Conservation (phyloP, 2,888 invertebrate species). For the Athripsodes cinereus region DNA sequence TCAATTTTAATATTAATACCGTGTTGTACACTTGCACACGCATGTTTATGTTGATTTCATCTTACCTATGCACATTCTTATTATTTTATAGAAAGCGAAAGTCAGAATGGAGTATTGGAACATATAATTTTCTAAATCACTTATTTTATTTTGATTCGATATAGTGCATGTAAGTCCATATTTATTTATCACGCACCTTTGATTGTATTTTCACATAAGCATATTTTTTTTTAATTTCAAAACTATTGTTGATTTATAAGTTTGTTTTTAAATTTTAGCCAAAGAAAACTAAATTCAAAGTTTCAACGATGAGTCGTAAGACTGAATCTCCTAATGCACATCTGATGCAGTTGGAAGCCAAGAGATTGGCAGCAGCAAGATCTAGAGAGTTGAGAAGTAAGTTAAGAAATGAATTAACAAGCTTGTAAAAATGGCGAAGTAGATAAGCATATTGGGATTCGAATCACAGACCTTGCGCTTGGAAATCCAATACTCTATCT, state of each 20-base stretch:
- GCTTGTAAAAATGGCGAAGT: too few species aligned
- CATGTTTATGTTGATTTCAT: too few species aligned
- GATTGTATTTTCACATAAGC: neutral
- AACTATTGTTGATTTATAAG: too few species aligned
- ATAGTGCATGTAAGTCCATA: neutral
- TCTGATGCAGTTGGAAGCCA: slow-evolving; percentile 21
- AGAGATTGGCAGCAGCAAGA: slow-evolving; percentile 16
- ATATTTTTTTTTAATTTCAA: neutral
- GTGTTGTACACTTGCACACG: neutral
- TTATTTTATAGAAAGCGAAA: neutral
- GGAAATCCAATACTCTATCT: too few species aligned
- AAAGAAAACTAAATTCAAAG: neutral
- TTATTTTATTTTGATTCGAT: too few species aligned
- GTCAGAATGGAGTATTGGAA: neutral
- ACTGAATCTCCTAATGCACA: slow-evolving; percentile 18
- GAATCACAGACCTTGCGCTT: too few species aligned
- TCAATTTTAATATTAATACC: neutral
- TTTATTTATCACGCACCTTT: neutral
- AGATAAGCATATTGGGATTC: too few species aligned
- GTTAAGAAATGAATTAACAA: too few species aligned
- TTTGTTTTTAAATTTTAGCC: too few species aligned
- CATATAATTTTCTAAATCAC: too few species aligned
- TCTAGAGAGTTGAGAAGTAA: slow-evolving; percentile 20
- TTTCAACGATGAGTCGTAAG: neutral
- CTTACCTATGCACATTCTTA: too few species aligned